These are phyloP conservation scores for Oreortyx pictus DNA, from an alignment of 2,797 vertebrate genomes.

Conservation along the genomic window DNA sequence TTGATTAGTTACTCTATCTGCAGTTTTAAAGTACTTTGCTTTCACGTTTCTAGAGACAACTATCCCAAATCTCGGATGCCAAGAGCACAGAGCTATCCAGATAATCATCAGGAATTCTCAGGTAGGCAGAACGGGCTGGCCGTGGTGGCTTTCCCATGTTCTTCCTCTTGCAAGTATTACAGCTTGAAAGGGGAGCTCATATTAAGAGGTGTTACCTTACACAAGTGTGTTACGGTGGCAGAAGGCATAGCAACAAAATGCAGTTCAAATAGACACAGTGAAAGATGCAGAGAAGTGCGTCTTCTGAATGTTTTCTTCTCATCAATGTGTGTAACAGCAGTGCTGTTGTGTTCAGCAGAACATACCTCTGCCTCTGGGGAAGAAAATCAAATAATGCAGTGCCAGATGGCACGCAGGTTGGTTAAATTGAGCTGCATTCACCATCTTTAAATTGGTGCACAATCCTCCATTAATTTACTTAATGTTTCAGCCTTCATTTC, in stretches of 20 bases:
- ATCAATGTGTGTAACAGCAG: neutral
- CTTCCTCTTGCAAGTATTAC: neutral
- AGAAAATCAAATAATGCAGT: neutral
- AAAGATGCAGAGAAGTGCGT: neutral
- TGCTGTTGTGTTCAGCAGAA: neutral
- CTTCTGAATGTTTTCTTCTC: neutral
- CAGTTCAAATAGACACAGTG: neutral
- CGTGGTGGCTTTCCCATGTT: neutral
- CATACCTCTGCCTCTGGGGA: neutral
- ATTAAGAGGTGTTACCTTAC: neutral
- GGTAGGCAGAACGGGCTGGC: conserved; percentile 77
- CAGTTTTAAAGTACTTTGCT: neutral
- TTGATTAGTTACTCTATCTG: neutral
- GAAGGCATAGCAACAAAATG: neutral
- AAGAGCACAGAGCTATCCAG: conserved; percentile 97
- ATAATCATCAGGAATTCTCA: conserved; percentile 98
- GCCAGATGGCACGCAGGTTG: neutral
- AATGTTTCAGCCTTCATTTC: neutral
- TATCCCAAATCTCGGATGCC: conserved; percentile 98
- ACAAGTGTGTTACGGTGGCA: neutral
- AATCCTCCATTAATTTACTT: neutral
- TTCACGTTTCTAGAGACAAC: conserved; percentile 85
- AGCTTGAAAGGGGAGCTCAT: neutral
- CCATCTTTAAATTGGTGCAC: neutral
- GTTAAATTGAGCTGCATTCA: neutral